Evolutionary conservation across 2,797 vertebrate species (phyloP), one percentile per base, ranked within the genome.

Genomic region (Acomys russatus): DNA sequence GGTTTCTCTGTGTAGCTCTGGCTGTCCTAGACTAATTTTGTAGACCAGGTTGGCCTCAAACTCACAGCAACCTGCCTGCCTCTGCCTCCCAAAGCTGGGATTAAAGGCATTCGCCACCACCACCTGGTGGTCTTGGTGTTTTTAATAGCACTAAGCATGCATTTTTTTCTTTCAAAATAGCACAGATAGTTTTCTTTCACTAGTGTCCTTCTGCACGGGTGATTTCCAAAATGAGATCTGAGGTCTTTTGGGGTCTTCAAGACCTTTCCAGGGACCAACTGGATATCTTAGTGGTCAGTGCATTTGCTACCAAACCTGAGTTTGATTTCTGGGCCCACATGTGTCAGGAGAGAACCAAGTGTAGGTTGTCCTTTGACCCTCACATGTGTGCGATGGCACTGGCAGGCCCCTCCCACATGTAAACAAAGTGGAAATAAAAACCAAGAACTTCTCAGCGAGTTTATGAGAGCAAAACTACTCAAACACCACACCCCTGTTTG

Each of bases 141-240:
- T 86, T 64, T 25, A 73, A 71, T n/a, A 87, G 49, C 23, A 77
- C 61, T 51, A 85, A 90, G 56, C 49, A 38, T 18, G 87, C 25
- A 77, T 51, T 18, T 6, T 4, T 63, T 23, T 9, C 9, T 38
- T 74, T 38, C 25, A 30, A 44, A 61, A 71, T 8, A 80, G 30
- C 25, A 85, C 70, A 38, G 77, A 66, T 56, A 18, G 10, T 86
- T 96, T 92, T 91, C 82, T 88, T 30, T 88, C 10, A 20, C 90
- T 64, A 94, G 70, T 76, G 56, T 8, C 51, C 44, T 73, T 78
- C 23, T 51, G 30, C 25, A 63, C 14, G 9, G 0, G 54, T 35
- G 20, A 78, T 77, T 92, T 61, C 93, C 35, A 23, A 68, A 83
- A 28, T 33, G 2, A 44, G 18, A 12, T 87, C 44, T 71, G 64